These are phyloP conservation scores for Himalopsyche kuldschensis DNA, from an alignment of 2,888 invertebrate genomes.

Conservation along the genomic window DNA sequence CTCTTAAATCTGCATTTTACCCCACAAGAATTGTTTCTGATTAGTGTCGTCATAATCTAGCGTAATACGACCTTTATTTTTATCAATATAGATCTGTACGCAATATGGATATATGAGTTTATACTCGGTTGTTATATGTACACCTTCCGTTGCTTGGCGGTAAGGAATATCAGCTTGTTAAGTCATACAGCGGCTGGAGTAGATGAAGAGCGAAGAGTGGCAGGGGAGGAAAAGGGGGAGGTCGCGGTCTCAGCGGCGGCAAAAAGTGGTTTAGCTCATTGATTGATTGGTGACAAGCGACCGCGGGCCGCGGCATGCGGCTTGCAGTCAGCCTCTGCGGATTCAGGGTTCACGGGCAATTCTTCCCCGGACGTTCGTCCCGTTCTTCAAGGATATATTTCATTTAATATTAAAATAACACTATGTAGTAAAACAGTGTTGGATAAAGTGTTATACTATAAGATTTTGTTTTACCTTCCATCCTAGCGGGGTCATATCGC, in stretches of 20 bases:
- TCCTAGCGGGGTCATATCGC: no score
- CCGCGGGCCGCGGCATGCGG: constrained; percentile 18
- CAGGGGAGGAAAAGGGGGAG: constrained; percentile 8
- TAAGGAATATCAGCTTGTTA: constrained; percentile 27
- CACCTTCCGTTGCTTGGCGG: neutral
- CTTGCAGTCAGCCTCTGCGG: constrained; percentile 11
- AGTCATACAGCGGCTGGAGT: constrained; percentile 13
- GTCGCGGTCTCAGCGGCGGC: constrained; percentile 24
- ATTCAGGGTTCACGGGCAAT: neutral
- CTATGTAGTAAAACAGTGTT: neutral
- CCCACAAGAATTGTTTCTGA: no score
- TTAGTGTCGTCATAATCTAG: no score
- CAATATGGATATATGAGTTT: no score
- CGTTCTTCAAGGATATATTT: neutral
- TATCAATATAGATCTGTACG: no score
- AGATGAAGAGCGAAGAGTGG: neutral
- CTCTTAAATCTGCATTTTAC: no score
- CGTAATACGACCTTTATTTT: no score
- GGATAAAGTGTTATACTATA: no score
- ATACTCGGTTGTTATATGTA: no score
- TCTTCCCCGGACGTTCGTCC: neutral
- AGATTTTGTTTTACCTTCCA: no score
- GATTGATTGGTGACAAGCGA: constrained; percentile 39
- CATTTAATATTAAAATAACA: neutral
- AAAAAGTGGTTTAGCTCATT: constrained; percentile 40